Evolutionary conservation across 2,888 invertebrate species (phyloP).

Genomic region (Aphrophora alni): DNA sequence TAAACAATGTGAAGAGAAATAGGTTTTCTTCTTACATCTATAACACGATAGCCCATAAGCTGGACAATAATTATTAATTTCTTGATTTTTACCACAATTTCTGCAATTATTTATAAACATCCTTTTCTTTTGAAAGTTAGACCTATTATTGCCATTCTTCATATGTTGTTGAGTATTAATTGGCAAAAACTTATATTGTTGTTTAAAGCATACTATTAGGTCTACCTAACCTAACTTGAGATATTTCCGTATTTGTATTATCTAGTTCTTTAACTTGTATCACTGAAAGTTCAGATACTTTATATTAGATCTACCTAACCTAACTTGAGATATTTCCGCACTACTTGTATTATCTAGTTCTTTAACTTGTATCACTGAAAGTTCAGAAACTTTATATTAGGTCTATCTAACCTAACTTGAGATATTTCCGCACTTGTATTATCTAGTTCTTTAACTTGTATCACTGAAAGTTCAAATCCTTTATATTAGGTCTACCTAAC

Average conservation of each 20-base stretch:
- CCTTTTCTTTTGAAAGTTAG: not conserved
- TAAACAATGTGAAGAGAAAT: not conserved
- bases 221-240: too few species aligned
- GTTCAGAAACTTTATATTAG: not conserved
- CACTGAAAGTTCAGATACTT: conserved; percentile 2
- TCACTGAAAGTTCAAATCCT: not conserved
- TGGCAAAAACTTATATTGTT: too few species aligned
- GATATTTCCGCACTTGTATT: too few species aligned
- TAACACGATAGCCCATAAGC: conserved; percentile 11
- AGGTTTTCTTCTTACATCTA: not conserved
- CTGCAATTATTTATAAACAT: conserved; percentile 11
- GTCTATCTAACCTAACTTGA: too few species aligned
- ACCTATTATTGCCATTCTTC: too few species aligned
- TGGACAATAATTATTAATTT: conserved; percentile 18
- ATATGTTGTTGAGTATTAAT: too few species aligned
- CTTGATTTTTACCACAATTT: conserved; percentile 26
- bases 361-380: not conserved
- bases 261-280: too few species aligned
- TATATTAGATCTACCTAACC: not conserved
- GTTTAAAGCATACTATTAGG: too few species aligned
- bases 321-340: too few species aligned
- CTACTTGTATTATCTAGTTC: too few species aligned
- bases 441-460: too few species aligned
- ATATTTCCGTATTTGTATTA: too few species aligned
- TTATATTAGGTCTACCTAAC: not conserved